Evolutionary conservation across 2,888 invertebrate genomes (phyloP), one percentile per base, ranked within the genome.

Genomic region (Aspidapion aeneum): DNA sequence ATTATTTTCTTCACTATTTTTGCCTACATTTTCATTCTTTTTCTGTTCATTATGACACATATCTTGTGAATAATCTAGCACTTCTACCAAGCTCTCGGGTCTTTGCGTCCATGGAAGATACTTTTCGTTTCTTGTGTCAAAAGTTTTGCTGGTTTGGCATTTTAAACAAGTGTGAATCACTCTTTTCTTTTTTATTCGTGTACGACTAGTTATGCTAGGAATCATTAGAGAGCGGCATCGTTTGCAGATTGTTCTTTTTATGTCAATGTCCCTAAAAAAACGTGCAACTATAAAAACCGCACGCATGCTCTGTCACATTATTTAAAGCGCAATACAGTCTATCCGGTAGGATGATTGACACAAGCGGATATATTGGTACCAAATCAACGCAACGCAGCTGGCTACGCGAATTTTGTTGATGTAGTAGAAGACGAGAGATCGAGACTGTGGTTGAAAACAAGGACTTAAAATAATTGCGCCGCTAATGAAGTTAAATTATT

Each of bases 191-290:
- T 78, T 73, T 60, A 84, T 72, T 66, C 84, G 76, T 19, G 84
- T 80, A 74, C 73, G 81, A 20, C 82, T 81, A 19, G 83, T 83
- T 69, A 83, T 73, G 12, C 84, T 84, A 52, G 85, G 81, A 63
- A 83, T 73, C 50, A 85, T 73, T 22, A 83, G 74, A 61, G 77
- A 76, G 62, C 82, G 80, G 69, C 85, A 85, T 17, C 74, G 73
- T 76, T 85, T 85, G 67, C 85, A 85, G 56, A 85, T 78, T 1
- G 79, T 81, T 66, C 83, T 75, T 74, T 85, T 85, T 35, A 85
- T 72, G 62, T 80, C 75, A 2, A 82, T 79, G 67, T 83, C 84
- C 69, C 84, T 84, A 66, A 63, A 78, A 77, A 57, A n/a, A n/a
- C n/a, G n/a, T n/a, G n/a, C n/a, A n/a, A n/a, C n/a, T 22, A 55